Evolutionary conservation across 1,140 invertebrate genomes (phyloP).

Genomic region (Triops cancriformis): DNA sequence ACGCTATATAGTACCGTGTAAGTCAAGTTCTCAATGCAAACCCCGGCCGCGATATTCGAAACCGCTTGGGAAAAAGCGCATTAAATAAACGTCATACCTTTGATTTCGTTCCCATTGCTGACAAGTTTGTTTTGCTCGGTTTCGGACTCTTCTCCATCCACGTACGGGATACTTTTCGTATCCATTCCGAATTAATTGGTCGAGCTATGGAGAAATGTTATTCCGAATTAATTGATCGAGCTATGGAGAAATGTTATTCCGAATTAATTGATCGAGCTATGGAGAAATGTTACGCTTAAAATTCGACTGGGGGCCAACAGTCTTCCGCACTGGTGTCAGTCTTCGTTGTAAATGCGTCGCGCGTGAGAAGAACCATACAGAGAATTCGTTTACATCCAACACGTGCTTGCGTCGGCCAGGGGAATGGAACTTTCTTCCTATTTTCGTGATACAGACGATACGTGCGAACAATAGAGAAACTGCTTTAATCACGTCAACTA

Average conservation of each 20-base stretch:
- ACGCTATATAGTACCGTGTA: no score
- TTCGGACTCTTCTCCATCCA: neutral
- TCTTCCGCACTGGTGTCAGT: no score
- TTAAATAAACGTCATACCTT: neutral
- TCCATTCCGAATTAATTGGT: neutral
- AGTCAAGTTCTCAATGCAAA: no score
- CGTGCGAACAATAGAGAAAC: neutral
- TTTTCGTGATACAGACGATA: neutral
- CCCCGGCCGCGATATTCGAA: no score
- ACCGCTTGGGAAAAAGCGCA: neutral
- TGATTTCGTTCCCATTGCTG: neutral
- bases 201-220: no score
- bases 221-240: no score
- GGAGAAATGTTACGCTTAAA: no score
- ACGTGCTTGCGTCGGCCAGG: neutral
- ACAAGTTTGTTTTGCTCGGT: constrained; percentile 27
- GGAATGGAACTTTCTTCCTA: neutral
- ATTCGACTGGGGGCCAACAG: no score
- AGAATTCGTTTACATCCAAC: neutral
- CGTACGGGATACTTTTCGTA: neutral
- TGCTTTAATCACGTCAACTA: neutral
- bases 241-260: neutral
- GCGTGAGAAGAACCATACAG: neutral
- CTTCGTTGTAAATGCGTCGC: no score
- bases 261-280: no score